Base-by-base conservation (phyloP, 2,888 invertebrate species). In the Cheilosia pagana region DNA sequence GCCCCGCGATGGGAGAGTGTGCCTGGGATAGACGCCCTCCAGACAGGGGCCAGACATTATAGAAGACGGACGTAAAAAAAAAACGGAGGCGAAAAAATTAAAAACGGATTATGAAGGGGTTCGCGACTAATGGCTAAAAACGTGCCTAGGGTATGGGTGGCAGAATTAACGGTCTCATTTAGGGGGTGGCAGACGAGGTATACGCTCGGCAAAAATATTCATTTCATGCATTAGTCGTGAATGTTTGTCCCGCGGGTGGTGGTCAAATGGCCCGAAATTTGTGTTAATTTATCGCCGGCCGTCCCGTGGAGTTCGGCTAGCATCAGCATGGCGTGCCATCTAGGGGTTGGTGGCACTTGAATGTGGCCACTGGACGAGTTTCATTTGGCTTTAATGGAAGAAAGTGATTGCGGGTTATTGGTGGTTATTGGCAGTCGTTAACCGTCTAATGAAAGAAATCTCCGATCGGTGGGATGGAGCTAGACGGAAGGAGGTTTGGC, bases 51-150 rank as follows among this genome's bases (percentile, higher is more conserved):
- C 71, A 72, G 78, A 78, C 77, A 45, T 70, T 77, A 62, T 70
- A 71, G 39, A 70, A 39, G n/a, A 53, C 28, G 16, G n/a, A 16
- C 25, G 6, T 14, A 6, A 53, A 28, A n/a, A n/a, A n/a, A n/a
- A 53, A 48, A 59, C 57, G 48, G 62, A 70, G 48, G 62, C 55
- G 55, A 63, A 70, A 75, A 63, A 77, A 77, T 70, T 77, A 77
- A 77, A 77, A 70, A 77, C 77, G 70, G 77, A 77, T 77, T 77
- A 77, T 62, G 63, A 63, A 70, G 70, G 55, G 77, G 62, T 39
- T 77, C 70, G 62, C 70, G 62, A 62, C 74, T 28, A 55, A 74
- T 52, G 74, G 43, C 63, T 63, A 23, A 3, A 65, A 41, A 43
- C 52, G 55, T 7, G 52, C 31, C 45, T 41, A 23, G 53, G 31